Percentiles rank a stretch among this genome's conserved stretches.
phyloP scores from a whole-genome alignment of 2,888 invertebrate genomes.

The Drosophila testacea region DNA sequence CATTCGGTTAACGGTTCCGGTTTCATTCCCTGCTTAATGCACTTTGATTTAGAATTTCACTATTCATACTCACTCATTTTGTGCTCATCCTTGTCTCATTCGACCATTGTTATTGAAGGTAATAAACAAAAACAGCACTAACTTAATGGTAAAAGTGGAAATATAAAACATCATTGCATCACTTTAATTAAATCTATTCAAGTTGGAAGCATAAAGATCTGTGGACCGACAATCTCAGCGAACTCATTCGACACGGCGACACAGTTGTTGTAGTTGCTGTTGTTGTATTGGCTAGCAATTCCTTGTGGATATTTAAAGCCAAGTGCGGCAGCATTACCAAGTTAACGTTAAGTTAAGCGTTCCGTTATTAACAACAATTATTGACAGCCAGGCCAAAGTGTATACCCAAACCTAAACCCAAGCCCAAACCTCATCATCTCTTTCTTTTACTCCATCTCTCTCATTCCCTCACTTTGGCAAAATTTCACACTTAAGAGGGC shows the following conservation, averaged over 20 bases:
- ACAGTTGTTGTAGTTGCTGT: conserved; percentile 7
- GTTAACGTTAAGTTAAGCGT: conserved; percentile 67
- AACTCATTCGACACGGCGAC: conserved; percentile 6
- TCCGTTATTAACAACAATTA: conserved; percentile 75
- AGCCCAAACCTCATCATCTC: too few relatives aligned
- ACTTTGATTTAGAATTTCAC: too few relatives aligned
- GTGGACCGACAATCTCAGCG: conserved; percentile 21
- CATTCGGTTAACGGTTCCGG: too few relatives aligned
- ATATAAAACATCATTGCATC: conserved; percentile 31
- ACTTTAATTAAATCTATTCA: conserved; percentile 67
- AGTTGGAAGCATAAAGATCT: conserved; percentile 52
- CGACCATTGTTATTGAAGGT: not conserved
- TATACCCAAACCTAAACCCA: conserved; percentile 9
- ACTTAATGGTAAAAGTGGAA: not conserved
- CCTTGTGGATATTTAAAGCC: conserved; percentile 12
- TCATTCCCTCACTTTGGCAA: conserved; percentile 43
- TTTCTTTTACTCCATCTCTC: not conserved
- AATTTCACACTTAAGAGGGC: conserved; percentile 81
- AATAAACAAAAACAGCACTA: conserved; percentile 1
- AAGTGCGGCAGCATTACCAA: conserved; percentile 48
- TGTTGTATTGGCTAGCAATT: not conserved
- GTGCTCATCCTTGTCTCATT: too few relatives aligned
- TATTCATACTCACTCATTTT: too few relatives aligned
- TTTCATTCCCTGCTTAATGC: too few relatives aligned
- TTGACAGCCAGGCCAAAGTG: conserved; percentile 50